phyloP scores from a whole-genome alignment of 2,113 vertebrate genomes.

The Nestor notabilis region DNA sequence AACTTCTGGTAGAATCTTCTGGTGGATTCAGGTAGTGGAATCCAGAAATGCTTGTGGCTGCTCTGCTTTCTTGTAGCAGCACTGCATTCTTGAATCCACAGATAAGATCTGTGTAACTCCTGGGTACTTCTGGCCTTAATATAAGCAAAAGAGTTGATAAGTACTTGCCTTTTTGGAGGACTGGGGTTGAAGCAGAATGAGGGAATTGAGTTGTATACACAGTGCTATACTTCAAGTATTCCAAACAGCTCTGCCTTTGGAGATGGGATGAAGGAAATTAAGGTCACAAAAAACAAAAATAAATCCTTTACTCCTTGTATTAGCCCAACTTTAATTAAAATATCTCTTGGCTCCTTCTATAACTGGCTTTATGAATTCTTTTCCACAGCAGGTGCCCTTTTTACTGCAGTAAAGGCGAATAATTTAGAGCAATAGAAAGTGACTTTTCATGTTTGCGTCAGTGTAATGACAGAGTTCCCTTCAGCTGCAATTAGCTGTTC shows the following conservation, averaged over 20 bases:
- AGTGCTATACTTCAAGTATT: not conserved
- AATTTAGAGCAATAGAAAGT: not conserved
- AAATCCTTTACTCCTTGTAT: not conserved
- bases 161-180: not conserved
- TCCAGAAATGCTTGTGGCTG: not conserved
- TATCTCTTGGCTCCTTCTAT: not conserved
- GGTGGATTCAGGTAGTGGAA: not conserved
- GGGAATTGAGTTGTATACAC: not conserved
- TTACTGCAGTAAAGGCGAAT: not conserved
- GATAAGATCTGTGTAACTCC: not conserved
- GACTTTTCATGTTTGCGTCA: not conserved
- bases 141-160: not conserved
- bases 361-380: not conserved
- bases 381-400: not conserved
- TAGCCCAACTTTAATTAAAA: not conserved
- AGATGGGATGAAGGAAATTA: not conserved
- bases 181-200: not conserved
- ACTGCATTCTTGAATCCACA: not conserved
- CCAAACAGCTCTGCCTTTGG: not conserved
- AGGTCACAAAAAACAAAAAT: not conserved
- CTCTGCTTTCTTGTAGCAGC: not conserved
- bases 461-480: not conserved
- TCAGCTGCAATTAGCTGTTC: not conserved
- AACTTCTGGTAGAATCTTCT: not conserved
- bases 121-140: not conserved